Percentiles rank a stretch among this genome's conserved stretches.
Conservation (phyloP, 2,113 vertebrate species). For the Hydrochoerus hydrochaeris region DNA sequence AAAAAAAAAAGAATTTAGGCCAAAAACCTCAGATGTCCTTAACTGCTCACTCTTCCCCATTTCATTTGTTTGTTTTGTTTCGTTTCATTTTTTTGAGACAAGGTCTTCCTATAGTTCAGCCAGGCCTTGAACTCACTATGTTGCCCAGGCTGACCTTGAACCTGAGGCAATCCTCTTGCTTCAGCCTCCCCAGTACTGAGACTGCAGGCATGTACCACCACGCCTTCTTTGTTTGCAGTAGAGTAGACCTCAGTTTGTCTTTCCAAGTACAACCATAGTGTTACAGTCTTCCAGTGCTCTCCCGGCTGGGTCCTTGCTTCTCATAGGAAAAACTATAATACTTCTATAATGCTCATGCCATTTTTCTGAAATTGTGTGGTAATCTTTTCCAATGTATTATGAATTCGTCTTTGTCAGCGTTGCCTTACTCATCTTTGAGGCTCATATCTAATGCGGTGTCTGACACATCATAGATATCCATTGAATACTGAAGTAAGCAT, state of each 20-base stretch:
- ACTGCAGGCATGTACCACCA: neutral
- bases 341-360: neutral
- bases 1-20: neutral
- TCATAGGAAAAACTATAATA: neutral
- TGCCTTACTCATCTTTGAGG: neutral
- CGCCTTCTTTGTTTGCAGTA: neutral
- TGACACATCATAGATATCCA: neutral
- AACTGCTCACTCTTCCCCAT: no score
- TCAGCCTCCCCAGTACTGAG: neutral
- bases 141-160: neutral
- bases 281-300: neutral
- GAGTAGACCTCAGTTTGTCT: neutral
- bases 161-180: neutral
- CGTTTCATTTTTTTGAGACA: neutral
- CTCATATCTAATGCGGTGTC: neutral
- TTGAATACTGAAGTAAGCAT: neutral
- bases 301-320: neutral
- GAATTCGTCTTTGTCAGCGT: neutral
- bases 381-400: neutral
- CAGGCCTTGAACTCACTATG: neutral
- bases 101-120: neutral
- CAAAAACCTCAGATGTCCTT: neutral
- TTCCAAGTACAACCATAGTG: neutral
- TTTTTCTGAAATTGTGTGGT: neutral
- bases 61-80: neutral